Evolutionary conservation across 2,888 invertebrate genomes (phyloP), one percentile per base, ranked within the genome.

Genomic region (Cephus spinipes): DNA sequence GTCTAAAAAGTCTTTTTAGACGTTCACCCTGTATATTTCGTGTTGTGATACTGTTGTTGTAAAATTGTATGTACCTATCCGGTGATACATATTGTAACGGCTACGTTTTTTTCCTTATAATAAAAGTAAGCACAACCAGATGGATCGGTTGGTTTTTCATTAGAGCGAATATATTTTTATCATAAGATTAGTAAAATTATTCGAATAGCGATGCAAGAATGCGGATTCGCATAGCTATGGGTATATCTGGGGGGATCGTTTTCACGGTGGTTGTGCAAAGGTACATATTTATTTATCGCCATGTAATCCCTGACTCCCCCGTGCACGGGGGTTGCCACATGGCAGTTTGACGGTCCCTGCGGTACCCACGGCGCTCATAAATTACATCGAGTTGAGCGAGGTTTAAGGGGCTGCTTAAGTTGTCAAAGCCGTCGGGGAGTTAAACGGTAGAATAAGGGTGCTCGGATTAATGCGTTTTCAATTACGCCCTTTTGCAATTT

Each of bases 261-360:
- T 69, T 69, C 69, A 69, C 69, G 69, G 69, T 23, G 69, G 69
- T 35, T 34, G 73, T 79, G 81, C 36, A 35, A 71, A 77, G 79
- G 83, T 85, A 85, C 84, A 88, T 89, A 89, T 90, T 91, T 91
- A 91, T 91, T 91, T 91, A 91, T 91, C 89, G 85, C 85, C 88
- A 86, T 85, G 87, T 91, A 91, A 91, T 91, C 91, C 91, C 88
- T 90, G 91, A 91, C 89, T 90, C 88, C 86, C 86, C 85, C 87
- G 40, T 40, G 40, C 85, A 79, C 82, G 85, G 86, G 85, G 87
- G 84, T 87, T 87, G 88, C 89, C 91, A 90, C 91, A 90, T 90
- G 90, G 90, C 90, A 89, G 87, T 87, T 89, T 86, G 87, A 88
- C 87, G 87, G 85, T 88, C 87, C 87, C 87, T 87, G 80, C 78